Base-by-base conservation (phyloP, 2,113 vertebrate species). In the Garra rufa region DNA sequence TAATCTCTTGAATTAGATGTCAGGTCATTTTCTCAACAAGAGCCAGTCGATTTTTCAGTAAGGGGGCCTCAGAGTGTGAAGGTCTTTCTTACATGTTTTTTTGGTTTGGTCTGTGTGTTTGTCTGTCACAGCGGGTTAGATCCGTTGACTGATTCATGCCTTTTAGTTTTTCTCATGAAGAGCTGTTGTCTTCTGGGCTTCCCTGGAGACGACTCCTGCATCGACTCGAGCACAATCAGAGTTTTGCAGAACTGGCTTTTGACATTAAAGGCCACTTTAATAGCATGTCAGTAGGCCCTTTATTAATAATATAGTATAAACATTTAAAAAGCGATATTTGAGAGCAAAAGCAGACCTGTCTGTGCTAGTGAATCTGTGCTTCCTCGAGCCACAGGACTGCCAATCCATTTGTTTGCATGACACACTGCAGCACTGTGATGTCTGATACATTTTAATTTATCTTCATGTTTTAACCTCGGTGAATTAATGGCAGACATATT, bases 1-100 rank as follows among this genome's bases (percentile, higher is more conserved):
- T 82, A 69, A 57, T 63, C 55, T 71, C 74, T 78, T 80, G 82
- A 87, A 87, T 85, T 85, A 85, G 79, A 55, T 70, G 50, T 76
- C 65, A 85, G 79, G 59, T 80, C 24, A 48, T 71, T 86, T 84
- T 44, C 78, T 82, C 85, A 74, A 65, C 55, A 74, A 86, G 81
- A 65, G 14, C 21, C 65, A 69, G 82, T 81, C 77, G 14, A 67
- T 83, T 85, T 85, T 82, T 52, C 43, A 26, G 78, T 63, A 44
- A 81, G 70, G 34, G 34, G 41, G 38, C n/a, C 11, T 77, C 19
- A 57, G 75, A 61, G 14, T 78, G 15, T 50, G 5, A 34, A 81
- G 24, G 26, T 67, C 28, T 79, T 79, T 78, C 34, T 63, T 63
- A n/a, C 24, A 10, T 61, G n/a, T 81, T 44, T 67, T 67, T 69